Base-by-base conservation (phyloP, 2,888 invertebrate species). In the Microctonus aethiopoides region DNA sequence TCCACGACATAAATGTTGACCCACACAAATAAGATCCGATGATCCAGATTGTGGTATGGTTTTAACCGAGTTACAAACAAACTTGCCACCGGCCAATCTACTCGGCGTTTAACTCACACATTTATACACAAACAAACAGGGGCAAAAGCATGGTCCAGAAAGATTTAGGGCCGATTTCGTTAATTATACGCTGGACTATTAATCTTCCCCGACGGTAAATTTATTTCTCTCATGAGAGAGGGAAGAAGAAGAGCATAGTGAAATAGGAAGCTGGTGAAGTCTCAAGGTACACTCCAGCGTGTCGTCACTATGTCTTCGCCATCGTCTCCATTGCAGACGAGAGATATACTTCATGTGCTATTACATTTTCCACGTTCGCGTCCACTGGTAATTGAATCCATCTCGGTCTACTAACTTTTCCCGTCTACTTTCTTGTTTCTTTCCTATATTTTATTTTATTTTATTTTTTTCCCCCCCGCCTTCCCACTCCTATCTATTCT, bases 311-410 rank as follows among this genome's bases (percentile, higher is more conserved):
- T 32, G 56, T 63, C 63, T 29, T 54, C 11, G 59, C 36, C 57
- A 56, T 36, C 39, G 57, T 39, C 26, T 39, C 41, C 54, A 52
- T 46, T 46, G 56, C 51, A 32, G 41, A 54, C 22, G 59, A 61
- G 54, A 70, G 62, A 70, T 70, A 70, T n/a, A n/a, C 70, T 70
- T 70, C 62, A 70, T 56, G 70, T 67, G 62, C 61, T 62, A 70
- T 70, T 70, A 70, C 70, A 70, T 70, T 66, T 66, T 62, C 62
- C 62, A 67, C 61, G 62, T 36, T 46, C 46, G 46, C 70, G 56
- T 62, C 70, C 34, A 65, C 36, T 65, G 54, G 65, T 70, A 70
- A 70, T 70, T 70, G 66, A 66, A 70, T 67, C 70, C 59, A 39
- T 70, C 62, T 36, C 36, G 39, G 65, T 54, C 41, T 51, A 39